Evolutionary conservation across 1,140 invertebrate species (phyloP), one percentile per base, ranked within the genome.

Genomic region (Capitella teleta): DNA sequence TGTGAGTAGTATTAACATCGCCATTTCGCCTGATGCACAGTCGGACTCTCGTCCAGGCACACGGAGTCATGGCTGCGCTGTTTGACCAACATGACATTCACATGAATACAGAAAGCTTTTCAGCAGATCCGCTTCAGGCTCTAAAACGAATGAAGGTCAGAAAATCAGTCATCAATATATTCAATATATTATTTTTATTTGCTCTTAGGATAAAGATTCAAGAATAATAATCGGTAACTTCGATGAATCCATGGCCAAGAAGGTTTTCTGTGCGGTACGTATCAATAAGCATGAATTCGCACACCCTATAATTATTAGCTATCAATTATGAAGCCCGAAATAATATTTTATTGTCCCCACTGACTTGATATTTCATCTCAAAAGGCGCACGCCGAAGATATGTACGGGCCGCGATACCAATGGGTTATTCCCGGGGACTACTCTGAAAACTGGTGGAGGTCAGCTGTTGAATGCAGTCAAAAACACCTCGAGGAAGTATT

Each of bases 141-240:
- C 57, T 69, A 16, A 28, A 30, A 23, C 23, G 49, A 14, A 18
- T 57, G 1, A 51, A 57, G 44, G 52, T 57, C 32, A 40, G 56
- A 6, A 2, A 6, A 37, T 6, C n/a, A 37, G 21, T 37, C 36
- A 6, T 19, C 16, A 37, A n/a, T 6, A 6, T 6, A 37, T 37
- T 34, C 10, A 34, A 34, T n/a, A n/a, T n/a, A 10, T 32, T 32
- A n/a, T 32, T n/a, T 8, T 32, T 21, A 10, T 44, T 25, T 44
- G 5, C 18, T 44, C 43, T n/a, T 49, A 68, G 64, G 48, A 57
- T 53, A 90, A 92, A 63, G 93, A 97, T 64, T 86, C 93, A 5
- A 79, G 94, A 42, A 93, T 98, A 38, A 94, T 98, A 58, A 74
- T 96, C 51, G 92, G 91, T 5, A 97, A 97, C 73, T 96, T 98